Conservation (phyloP, 2,113 vertebrate genomes). For the Pedionomus torquatus region DNA sequence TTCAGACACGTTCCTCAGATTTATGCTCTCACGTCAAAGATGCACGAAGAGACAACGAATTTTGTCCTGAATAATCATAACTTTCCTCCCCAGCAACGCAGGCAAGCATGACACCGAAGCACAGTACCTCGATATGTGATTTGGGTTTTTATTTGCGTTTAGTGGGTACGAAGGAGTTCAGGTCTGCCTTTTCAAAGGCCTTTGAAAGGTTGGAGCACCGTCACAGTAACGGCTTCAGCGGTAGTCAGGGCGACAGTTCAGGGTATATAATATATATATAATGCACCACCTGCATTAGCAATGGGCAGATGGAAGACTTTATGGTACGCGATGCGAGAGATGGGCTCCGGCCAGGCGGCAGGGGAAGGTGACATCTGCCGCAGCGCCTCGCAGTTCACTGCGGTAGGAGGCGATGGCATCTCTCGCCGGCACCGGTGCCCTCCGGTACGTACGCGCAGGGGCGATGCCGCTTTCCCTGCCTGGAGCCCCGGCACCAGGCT, state of each 20-base stretch:
- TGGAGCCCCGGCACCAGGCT: neutral
- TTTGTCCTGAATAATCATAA: neutral
- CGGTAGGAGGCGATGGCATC: neutral
- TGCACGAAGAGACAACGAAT: neutral
- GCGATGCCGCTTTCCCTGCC: neutral
- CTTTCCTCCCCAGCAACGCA: neutral
- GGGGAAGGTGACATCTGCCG: neutral
- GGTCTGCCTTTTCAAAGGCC: neutral
- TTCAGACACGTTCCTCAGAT: neutral
- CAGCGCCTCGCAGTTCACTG: neutral
- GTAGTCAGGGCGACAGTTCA: too few relatives aligned
- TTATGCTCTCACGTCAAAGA: neutral
- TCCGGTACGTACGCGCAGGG: too few relatives aligned
- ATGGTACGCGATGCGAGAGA: fast-evolving
- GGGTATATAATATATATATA: too few relatives aligned
- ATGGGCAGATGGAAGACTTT: fast-evolving
- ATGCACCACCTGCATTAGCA: too few relatives aligned
- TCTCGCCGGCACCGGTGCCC: too few relatives aligned
- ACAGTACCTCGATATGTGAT: neutral
- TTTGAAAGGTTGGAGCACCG: fast-evolving
- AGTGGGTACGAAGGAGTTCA: fast-evolving
- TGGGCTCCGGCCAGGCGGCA: neutral
- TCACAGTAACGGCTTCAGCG: neutral
- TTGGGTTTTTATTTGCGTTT: neutral
- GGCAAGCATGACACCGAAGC: neutral